Conservation (phyloP, 2,113 vertebrate species). For the Grallaria varia region DNA sequence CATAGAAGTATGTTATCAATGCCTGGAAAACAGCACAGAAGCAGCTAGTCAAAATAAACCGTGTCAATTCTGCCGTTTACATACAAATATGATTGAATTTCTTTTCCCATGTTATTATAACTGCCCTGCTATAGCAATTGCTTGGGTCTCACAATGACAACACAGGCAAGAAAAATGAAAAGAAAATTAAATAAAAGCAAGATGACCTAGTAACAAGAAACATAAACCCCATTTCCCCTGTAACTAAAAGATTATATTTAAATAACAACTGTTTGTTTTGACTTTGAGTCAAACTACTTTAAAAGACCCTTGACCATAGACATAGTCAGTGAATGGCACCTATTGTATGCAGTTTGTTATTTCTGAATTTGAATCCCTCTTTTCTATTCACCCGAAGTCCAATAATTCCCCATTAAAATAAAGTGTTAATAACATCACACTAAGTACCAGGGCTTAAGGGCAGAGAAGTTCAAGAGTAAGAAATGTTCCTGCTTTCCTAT, state of each 20-base stretch:
- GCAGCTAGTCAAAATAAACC: slow-evolving; percentile 45
- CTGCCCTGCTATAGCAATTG: neutral
- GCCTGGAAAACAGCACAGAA: slow-evolving; percentile 19
- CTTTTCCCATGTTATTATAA: neutral
- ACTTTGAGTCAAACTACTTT: neutral
- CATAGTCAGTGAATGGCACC: neutral
- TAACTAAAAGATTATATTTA: neutral
- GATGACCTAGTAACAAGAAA: slow-evolving; percentile 14
- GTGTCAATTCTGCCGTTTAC: slow-evolving; percentile 17
- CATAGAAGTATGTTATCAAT: slow-evolving; percentile 24
- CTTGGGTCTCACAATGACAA: neutral
- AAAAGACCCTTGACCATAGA: slow-evolving; percentile 8
- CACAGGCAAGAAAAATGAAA: neutral
- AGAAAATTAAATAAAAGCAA: slow-evolving; percentile 28
- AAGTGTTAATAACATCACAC: slow-evolving; percentile 27
- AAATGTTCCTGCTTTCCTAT: slow-evolving; percentile 35
- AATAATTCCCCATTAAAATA: slow-evolving; percentile 12
- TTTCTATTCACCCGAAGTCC: neutral
- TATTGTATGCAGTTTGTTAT: neutral
- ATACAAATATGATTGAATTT: slow-evolving; percentile 28
- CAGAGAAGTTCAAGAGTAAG: slow-evolving; percentile 39
- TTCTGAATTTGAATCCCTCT: neutral
- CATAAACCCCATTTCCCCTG: neutral
- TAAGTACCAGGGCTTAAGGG: slow-evolving; percentile 15
- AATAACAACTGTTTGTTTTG: neutral